Evolutionary conservation across 2,888 invertebrate genomes (phyloP), one percentile per base, ranked within the genome.

Genomic region (Boloria euphrosyne): DNA sequence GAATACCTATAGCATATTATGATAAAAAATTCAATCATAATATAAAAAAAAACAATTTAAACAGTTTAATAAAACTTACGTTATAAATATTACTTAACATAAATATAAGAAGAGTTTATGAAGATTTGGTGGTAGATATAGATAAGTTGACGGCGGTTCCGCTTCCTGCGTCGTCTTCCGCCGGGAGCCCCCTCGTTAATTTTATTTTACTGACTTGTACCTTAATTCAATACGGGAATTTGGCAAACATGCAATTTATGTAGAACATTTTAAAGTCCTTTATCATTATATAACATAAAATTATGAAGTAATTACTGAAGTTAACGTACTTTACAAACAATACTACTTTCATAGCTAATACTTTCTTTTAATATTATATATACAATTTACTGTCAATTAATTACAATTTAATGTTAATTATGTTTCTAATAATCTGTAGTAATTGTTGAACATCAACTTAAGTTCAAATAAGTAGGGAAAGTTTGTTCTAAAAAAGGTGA

Each of bases 171-270:
- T 75, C 80, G 82, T 75, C 79, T 86, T 87, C 89, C 87, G 82
- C 78, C 78, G 86, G 85, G 80, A 84, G 81, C 80, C 77, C 76
- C 84, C 85, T 87, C 89, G 86, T 88, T 88, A 86, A 90, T 89
- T 89, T 88, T 88, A 89, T 89, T 90, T 88, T 82, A 82, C 81
- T 81, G 78, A 83, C 85, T 84, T 78, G 79, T 81, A 82, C 83
- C 82, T 83, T 86, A 84, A 86, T 85, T 84, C 80, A 81, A 85
- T 86, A 84, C 81, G 73, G 74, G 71, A 76, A 73, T 61, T 65
- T 46, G 58, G 53, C n/a, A 54, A 57, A 55, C 62, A 46, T 51
- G 18, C 51, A 55, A 62, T 65, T 55, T 62, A 54, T 55, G 55
- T 52, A 59, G 14, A 38, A 38, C 13, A 62, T 50, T 61, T 50